These are phyloP conservation scores for Tyrannus savana DNA, from an alignment of 2,113 vertebrate species.

Conservation along the genomic window DNA sequence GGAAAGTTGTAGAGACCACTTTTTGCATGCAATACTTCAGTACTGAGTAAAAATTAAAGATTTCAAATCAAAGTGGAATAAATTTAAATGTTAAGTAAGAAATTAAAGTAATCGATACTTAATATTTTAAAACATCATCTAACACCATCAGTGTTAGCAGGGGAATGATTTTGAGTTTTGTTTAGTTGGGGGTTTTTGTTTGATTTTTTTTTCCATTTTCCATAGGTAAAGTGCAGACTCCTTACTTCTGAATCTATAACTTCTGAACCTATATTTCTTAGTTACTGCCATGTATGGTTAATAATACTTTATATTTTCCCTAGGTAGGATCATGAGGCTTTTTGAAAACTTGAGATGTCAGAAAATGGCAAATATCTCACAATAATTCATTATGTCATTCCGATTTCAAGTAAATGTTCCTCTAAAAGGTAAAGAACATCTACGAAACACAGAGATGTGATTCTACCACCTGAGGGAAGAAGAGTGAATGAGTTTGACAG, in stretches of 20 bases:
- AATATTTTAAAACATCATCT: not conserved
- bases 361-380: not conserved
- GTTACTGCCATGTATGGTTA: not conserved
- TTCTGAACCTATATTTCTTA: not conserved
- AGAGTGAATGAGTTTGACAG: not conserved
- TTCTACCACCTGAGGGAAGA: not conserved
- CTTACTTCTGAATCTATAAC: not conserved
- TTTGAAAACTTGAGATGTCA: not conserved
- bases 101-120: not conserved
- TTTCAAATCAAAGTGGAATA: not conserved
- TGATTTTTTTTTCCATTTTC: rapidly evolving
- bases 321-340: not conserved
- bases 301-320: not conserved
- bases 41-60: not conserved
- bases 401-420: not conserved
- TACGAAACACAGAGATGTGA: not conserved
- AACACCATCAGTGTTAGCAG: not conserved
- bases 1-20: not conserved
- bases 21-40: not conserved
- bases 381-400: not conserved
- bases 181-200: not conserved
- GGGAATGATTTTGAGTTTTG: not conserved
- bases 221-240: not conserved
- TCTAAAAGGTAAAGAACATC: not conserved
- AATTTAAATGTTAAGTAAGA: not conserved